These are phyloP conservation scores for Eubasilissa splendida DNA, from an alignment of 2,888 invertebrate genomes.

Conservation along the genomic window DNA sequence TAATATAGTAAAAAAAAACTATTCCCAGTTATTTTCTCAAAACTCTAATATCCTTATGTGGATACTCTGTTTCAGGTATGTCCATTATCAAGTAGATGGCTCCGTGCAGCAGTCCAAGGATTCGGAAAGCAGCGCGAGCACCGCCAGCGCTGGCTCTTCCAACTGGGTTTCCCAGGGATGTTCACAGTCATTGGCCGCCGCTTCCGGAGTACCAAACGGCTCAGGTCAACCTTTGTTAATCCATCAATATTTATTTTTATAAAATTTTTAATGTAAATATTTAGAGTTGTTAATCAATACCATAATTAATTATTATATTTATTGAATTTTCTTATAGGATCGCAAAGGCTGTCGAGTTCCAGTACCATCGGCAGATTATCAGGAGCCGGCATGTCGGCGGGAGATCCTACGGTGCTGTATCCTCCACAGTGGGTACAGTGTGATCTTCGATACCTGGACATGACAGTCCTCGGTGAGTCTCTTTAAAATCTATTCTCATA, in stretches of 20 bases:
- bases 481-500: background rate
- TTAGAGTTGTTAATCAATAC: background rate
- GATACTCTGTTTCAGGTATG: slow-evolving; percentile 76
- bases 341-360: slow-evolving; percentile 59
- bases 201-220: slow-evolving; percentile 46
- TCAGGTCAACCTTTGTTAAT: slow-evolving; percentile 36
- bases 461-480: slow-evolving; percentile 84
- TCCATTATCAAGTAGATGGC: slow-evolving; percentile 96
- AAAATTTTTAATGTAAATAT: background rate
- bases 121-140: slow-evolving; percentile 62
- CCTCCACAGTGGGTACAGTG: slow-evolving; percentile 98
- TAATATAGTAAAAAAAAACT: too few relatives aligned
- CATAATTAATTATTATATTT: background rate
- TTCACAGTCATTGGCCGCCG: slow-evolving; percentile 35
- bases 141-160: slow-evolving; percentile 61
- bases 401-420: slow-evolving; percentile 80
- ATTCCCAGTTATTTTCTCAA: too few relatives aligned
- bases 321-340: slow-evolving; percentile 34
- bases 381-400: slow-evolving; percentile 67
- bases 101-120: slow-evolving; percentile 64
- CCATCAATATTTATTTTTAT: too few relatives aligned
- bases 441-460: slow-evolving; percentile 91
- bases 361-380: slow-evolving; percentile 63
- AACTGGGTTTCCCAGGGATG: slow-evolving; percentile 60
- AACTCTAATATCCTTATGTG: too few relatives aligned